Evolutionary conservation across 2,888 invertebrate species (phyloP).

Genomic region (Dromius quadrimaculatus): DNA sequence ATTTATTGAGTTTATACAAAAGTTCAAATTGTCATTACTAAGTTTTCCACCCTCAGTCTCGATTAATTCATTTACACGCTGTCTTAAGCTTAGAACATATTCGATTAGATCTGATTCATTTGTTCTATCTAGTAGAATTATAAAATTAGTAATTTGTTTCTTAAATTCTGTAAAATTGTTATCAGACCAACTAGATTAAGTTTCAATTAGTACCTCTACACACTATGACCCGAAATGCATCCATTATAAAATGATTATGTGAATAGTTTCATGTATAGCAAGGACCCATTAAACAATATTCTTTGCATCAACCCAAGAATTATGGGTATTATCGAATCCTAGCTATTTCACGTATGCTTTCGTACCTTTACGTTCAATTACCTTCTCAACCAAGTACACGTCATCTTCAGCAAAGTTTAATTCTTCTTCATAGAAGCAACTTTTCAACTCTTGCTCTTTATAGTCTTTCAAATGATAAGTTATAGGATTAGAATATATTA

Average conservation of each 20-base stretch:
- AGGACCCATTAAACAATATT: no score
- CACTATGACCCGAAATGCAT: neutral
- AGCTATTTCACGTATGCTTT: constrained; percentile 57
- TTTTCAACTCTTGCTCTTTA: no score
- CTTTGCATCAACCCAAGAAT: no score
- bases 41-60: neutral
- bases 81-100: constrained; percentile 3
- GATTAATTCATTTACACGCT: neutral
- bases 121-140: neutral
- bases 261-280: no score
- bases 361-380: no score
- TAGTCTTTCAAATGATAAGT: constrained; percentile 60
- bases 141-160: neutral
- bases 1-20: constrained; percentile 3
- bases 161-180: constrained; percentile 1
- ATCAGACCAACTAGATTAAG: neutral
- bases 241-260: neutral
- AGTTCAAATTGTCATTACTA: neutral
- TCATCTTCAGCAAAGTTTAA: no score
- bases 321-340: constrained; percentile 55
- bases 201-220: neutral
- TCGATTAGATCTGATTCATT: neutral
- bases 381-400: no score
- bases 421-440: no score
- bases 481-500: constrained; percentile 58